A percentile compares a stretch with the other conserved stretches of the same genome.
phyloP scores from a whole-genome alignment of 2,113 vertebrate genomes.

The Salvator merianae region DNA sequence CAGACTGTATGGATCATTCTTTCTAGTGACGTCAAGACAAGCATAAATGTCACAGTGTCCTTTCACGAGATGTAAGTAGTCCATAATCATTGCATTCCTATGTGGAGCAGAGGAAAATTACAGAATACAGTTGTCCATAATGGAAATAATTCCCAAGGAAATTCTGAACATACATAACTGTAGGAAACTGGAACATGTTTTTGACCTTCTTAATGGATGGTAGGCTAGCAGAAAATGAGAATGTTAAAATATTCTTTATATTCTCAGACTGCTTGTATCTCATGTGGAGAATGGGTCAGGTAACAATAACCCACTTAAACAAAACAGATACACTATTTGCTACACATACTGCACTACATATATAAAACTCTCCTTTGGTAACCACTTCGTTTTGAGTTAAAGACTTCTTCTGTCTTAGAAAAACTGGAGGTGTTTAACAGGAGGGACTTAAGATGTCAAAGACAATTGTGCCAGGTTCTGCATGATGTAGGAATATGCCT shows the following conservation, averaged over 20 bases:
- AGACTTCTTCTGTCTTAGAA: too few relatives aligned
- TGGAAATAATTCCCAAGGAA: neutral
- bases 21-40: slow-evolving; percentile 11
- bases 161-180: neutral
- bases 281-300: neutral
- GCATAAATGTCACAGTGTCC: neutral
- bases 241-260: neutral
- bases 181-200: neutral
- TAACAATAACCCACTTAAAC: neutral
- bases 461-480: too few relatives aligned
- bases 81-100: neutral
- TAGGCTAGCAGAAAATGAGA: neutral
- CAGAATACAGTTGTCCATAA: neutral
- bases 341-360: too few relatives aligned
- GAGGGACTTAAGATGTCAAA: too few relatives aligned
- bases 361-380: neutral
- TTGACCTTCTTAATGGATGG: neutral
- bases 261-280: neutral
- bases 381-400: too few relatives aligned
- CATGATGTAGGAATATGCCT: too few relatives aligned
- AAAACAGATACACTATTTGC: neutral
- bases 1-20: slow-evolving; percentile 3
- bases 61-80: neutral
- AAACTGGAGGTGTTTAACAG: too few relatives aligned
- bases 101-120: slow-evolving; percentile 8